Evolutionary conservation across 1,140 invertebrate genomes (phyloP).

Genomic region (Galendromus occidentalis): DNA sequence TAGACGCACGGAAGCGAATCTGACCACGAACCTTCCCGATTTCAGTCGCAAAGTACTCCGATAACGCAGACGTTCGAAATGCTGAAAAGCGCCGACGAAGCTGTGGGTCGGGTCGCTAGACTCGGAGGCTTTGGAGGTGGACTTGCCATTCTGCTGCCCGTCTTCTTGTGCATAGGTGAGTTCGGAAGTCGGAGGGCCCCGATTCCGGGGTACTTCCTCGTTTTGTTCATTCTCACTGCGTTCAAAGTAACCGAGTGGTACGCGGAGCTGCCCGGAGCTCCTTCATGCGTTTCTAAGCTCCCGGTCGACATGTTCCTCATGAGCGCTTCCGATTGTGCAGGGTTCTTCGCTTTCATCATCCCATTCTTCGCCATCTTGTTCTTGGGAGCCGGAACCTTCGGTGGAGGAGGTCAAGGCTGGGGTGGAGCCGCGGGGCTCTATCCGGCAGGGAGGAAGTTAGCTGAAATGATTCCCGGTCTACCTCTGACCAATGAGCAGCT

Average conservation of each 20-base stretch:
- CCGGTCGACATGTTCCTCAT: no score
- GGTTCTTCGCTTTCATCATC: conserved; percentile 4
- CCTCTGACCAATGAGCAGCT: conserved; percentile 7
- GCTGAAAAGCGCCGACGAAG: conserved; percentile 7
- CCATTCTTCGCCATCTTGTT: conserved; percentile 6
- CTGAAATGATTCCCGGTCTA: not conserved
- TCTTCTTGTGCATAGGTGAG: conserved; percentile 2
- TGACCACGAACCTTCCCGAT: no score
- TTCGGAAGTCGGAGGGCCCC: no score
- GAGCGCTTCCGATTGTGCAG: not conserved
- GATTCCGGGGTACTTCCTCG: no score
- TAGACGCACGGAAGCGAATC: no score
- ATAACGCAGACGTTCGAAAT: not conserved
- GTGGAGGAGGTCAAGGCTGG: not conserved
- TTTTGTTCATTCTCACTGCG: no score
- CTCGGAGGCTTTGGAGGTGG: not conserved
- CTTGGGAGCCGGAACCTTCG: not conserved
- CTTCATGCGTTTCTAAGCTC: no score
- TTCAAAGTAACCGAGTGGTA: no score
- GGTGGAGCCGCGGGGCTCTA: conserved; percentile 2
- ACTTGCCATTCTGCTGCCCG: conserved; percentile 3
- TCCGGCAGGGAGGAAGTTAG: not conserved
- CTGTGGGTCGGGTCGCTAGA: not conserved
- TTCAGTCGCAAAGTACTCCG: no score
- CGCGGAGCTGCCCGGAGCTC: no score